A percentile compares a stretch with the other conserved stretches of the same genome.
These are phyloP conservation scores for Bombus huntii DNA, from an alignment of 1,140 invertebrate species.

Conservation along the genomic window DNA sequence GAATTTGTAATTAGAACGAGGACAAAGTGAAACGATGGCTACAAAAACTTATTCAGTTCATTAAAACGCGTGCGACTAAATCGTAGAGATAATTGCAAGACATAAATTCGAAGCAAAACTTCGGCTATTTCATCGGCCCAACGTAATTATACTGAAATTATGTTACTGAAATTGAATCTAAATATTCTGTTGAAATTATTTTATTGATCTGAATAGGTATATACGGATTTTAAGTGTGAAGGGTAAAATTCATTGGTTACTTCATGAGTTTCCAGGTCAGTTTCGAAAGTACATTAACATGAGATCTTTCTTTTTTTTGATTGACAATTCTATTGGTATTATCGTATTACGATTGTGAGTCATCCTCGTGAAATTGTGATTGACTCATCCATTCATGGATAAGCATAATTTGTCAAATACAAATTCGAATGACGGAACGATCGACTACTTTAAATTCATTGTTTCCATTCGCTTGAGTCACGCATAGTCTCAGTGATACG, in stretches of 20 bases:
- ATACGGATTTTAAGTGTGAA: neutral
- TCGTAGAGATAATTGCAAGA: conserved; percentile 4
- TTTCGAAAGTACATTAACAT: neutral
- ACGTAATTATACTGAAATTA: neutral
- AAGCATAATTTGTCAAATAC: conserved; percentile 3
- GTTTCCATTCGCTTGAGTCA: conserved; percentile 5
- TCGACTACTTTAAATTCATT: conserved; percentile 13
- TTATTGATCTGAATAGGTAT: neutral
- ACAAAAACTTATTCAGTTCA: neutral
- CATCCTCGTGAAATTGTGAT: neutral
- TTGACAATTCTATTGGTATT: no score
- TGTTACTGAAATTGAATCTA: neutral
- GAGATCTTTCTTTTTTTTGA: neutral
- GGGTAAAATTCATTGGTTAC: neutral
- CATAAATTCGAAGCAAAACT: neutral
- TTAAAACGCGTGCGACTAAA: neutral
- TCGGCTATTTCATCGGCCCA: neutral
- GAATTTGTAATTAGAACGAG: no score
- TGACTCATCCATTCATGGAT: neutral
- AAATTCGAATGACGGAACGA: neutral
- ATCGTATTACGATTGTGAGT: neutral
- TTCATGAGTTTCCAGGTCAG: neutral
- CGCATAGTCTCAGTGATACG: conserved; percentile 13
- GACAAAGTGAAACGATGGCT: neutral
- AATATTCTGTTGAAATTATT: neutral